Evolutionary conservation across 2,113 vertebrate species (phyloP).

Genomic region (Petrocephalus zakoni): DNA sequence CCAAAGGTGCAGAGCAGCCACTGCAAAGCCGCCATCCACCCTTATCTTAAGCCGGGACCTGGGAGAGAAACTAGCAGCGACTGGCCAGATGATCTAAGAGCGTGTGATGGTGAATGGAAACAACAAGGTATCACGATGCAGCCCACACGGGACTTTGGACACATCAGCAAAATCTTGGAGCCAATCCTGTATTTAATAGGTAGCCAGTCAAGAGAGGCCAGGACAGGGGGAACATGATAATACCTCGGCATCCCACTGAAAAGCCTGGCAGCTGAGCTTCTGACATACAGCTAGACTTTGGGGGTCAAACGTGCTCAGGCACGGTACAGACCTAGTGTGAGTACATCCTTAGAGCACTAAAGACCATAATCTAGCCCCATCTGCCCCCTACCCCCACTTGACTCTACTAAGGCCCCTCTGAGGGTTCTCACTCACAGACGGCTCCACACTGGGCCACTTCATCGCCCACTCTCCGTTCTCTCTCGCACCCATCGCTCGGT

Average conservation of each 20-base stretch:
- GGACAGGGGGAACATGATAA: not conserved
- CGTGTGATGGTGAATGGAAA: not conserved
- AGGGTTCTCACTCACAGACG: not conserved
- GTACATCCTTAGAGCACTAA: not conserved
- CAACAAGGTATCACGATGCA: not conserved
- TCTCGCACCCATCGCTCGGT: not conserved
- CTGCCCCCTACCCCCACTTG: not conserved
- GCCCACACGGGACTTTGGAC: not conserved
- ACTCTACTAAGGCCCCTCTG: not conserved
- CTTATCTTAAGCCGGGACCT: not conserved
- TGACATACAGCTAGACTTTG: not conserved
- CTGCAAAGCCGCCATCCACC: too few species aligned
- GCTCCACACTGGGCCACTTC: not conserved
- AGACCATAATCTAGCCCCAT: not conserved
- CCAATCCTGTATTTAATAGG: not conserved
- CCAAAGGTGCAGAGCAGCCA: not conserved
- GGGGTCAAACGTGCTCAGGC: too few species aligned
- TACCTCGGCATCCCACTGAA: not conserved
- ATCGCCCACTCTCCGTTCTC: not conserved
- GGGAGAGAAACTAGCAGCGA: not conserved
- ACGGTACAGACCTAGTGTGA: too few species aligned
- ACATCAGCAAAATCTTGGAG: not conserved
- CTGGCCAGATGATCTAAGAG: not conserved
- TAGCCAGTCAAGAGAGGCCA: not conserved
- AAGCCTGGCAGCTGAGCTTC: not conserved